phyloP scores from a whole-genome alignment of 2,888 invertebrate species.

The Drosophila flavopinicola region DNA sequence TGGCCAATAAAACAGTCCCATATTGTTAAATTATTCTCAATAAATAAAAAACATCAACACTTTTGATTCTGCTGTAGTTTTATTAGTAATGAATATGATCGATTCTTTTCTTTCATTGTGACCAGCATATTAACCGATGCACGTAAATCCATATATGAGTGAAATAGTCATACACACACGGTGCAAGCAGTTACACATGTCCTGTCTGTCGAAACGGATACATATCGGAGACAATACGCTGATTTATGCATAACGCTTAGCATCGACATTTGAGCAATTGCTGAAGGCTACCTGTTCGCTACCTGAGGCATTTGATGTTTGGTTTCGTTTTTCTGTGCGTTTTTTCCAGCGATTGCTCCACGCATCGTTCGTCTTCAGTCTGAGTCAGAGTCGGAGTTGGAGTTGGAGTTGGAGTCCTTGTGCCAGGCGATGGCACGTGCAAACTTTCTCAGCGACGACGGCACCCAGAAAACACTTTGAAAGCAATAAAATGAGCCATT shows the following conservation, averaged over 20 bases:
- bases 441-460: constrained; percentile 48
- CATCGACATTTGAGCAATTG: constrained; percentile 30
- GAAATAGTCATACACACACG: no score
- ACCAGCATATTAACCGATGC: no score
- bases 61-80: no score
- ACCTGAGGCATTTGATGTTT: constrained; percentile 25
- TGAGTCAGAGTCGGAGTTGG: no score
- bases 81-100: no score
- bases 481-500: constrained; percentile 70
- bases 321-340: constrained; percentile 18
- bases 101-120: no score
- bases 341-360: constrained; percentile 30
- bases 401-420: no score
- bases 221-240: constrained; percentile 23
- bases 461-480: constrained; percentile 51
- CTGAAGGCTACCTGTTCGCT: constrained; percentile 45
- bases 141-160: no score
- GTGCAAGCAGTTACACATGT: constrained; percentile 5
- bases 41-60: no score
- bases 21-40: no score
- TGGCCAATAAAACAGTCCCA: no score
- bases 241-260: constrained; percentile 60
- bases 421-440: constrained; percentile 45
- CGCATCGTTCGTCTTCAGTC: constrained; percentile 39
- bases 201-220: neutral